Evolutionary conservation across 2,888 invertebrate species (phyloP).

Genomic region (Meliscaeva auricollis): DNA sequence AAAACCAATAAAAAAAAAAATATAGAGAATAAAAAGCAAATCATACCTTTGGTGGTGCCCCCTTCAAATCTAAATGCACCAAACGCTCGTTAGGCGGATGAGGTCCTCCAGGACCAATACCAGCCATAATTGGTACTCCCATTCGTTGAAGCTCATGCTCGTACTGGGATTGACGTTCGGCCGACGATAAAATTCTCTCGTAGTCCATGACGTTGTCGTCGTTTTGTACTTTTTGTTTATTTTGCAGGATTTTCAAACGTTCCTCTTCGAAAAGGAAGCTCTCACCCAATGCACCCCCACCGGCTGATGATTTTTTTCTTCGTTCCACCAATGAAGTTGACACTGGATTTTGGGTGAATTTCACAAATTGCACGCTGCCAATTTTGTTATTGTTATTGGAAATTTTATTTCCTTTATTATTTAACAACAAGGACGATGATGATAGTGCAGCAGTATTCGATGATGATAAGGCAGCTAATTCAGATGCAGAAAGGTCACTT

Average conservation of each 20-base stretch:
- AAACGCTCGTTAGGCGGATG: constrained; percentile 85
- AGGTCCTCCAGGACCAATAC: constrained; percentile 82
- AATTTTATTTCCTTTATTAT: constrained; percentile 61
- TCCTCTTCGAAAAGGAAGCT: constrained; percentile 83
- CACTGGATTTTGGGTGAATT: constrained; percentile 78
- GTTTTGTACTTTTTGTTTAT: constrained; percentile 84
- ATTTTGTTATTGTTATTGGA: constrained; percentile 65
- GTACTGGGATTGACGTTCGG: constrained; percentile 83
- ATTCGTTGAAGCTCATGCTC: constrained; percentile 83
- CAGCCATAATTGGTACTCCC: constrained; percentile 83
- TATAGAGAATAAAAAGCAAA: constrained; percentile 14
- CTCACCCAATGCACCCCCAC: constrained; percentile 79
- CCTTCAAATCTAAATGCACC: constrained; percentile 91
- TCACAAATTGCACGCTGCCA: constrained; percentile 81
- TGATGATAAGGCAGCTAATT: constrained; percentile 63
- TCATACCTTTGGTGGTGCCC: constrained; percentile 88
- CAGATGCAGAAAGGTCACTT: constrained; percentile 62
- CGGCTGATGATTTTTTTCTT: constrained; percentile 79
- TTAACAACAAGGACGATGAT: constrained; percentile 44
- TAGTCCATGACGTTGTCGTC: constrained; percentile 81
- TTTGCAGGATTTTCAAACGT: constrained; percentile 83
- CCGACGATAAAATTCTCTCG: constrained; percentile 82
- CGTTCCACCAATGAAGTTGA: constrained; percentile 77
- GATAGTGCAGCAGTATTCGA: constrained; percentile 47
- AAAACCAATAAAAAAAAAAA: constrained; percentile 33